Percentiles rank a stretch among this genome's conserved stretches.
Conservation (phyloP, 2,113 vertebrate species). For the Limanda limanda region DNA sequence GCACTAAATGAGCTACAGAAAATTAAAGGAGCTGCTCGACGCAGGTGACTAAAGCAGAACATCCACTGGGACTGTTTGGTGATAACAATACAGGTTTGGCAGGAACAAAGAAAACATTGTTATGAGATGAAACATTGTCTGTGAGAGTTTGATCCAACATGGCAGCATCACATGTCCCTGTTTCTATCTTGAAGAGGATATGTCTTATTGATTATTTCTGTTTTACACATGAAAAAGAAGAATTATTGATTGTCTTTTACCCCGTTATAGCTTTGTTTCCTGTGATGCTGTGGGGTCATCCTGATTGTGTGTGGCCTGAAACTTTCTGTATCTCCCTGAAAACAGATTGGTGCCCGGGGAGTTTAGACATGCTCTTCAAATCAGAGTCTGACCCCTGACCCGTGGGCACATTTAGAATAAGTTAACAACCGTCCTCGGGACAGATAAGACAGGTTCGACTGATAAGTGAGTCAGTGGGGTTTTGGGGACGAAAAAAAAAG, state of each 20-base stretch:
- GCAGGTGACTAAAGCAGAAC: background rate
- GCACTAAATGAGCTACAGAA: background rate
- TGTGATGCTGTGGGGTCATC: background rate
- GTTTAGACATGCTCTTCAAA: constrained; percentile 55
- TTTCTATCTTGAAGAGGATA: background rate
- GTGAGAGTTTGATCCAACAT: background rate
- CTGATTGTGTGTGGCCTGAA: constrained; percentile 16
- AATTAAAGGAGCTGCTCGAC: background rate
- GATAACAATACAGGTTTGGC: background rate
- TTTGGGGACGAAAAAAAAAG: constrained; percentile 39
- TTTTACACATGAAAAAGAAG: too few species aligned
- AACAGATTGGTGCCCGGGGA: constrained; percentile 54
- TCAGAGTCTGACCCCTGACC: constrained; percentile 62
- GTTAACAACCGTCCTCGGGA: constrained; percentile 62
- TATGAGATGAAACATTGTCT: background rate
- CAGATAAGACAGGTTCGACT: constrained; percentile 59
- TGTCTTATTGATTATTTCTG: too few species aligned
- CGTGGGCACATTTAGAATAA: constrained; percentile 52
- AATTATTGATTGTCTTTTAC: background rate
- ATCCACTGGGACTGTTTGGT: background rate
- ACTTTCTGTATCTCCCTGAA: constrained; percentile 34
- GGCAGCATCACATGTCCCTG: background rate
- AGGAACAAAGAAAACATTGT: constrained; percentile 3
- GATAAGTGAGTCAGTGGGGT: constrained; percentile 53
- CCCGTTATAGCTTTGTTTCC: constrained; percentile 16